These are phyloP conservation scores for Acyrthosiphon pisum DNA, from an alignment of 1,140 invertebrate genomes.

Conservation along the genomic window DNA sequence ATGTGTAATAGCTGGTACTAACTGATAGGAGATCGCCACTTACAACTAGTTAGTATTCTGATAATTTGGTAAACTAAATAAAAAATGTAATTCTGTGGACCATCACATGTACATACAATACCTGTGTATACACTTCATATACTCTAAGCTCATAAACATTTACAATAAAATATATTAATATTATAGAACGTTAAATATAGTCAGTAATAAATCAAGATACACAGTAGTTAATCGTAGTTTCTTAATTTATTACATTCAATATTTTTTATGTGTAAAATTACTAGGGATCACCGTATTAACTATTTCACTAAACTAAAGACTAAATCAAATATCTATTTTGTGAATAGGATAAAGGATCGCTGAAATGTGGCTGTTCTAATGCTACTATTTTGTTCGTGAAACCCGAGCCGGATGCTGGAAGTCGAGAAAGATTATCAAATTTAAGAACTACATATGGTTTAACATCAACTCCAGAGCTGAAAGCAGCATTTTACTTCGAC, in stretches of 20 bases:
- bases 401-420: slow-evolving; percentile 70
- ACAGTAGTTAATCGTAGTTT: background rate
- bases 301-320: background rate
- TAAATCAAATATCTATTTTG: background rate
- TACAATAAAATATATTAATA: background rate
- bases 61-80: background rate
- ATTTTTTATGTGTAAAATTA: background rate
- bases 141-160: background rate
- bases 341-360: slow-evolving; percentile 73
- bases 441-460: slow-evolving; percentile 75
- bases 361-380: slow-evolving; percentile 74
- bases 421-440: slow-evolving; percentile 70
- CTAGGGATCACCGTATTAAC: background rate
- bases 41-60: background rate
- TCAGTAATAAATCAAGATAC: background rate
- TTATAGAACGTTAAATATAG: background rate
- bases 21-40: too few relatives aligned
- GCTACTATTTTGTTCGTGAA: slow-evolving; percentile 73
- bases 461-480: slow-evolving; percentile 73
- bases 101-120: too few relatives aligned
- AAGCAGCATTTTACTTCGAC: slow-evolving; percentile 87
- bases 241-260: background rate
- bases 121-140: too few relatives aligned
- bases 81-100: too few relatives aligned
- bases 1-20: too few relatives aligned